Base-by-base conservation (phyloP, 2,888 invertebrate species). In the Andrena camellia region DNA sequence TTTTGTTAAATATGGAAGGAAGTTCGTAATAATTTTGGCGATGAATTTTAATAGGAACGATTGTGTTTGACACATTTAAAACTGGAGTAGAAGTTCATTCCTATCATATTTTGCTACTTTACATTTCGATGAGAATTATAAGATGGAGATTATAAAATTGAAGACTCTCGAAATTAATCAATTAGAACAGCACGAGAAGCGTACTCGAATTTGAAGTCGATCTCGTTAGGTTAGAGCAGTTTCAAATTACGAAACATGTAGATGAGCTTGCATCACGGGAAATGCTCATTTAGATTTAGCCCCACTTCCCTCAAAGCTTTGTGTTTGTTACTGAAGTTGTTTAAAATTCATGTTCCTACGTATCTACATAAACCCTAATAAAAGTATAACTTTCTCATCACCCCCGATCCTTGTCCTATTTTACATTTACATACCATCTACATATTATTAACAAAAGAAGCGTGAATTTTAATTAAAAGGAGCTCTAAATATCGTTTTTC, bases 311-410 rank as follows among this genome's bases (percentile, higher is more conserved):
- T 52, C 54, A 31, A 63, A 63, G 69, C 54, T 29, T 33, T 23
- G 57, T 73, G 62, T 76, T 76, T 76, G 75, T 76, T 69, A 62
- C 63, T 6, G 35, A 60, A 74, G n/a, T 54, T 59, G 52, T 78
- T 74, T 73, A 74, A 74, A 74, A 78, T 78, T 74, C 62, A 62
- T 62, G 67, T 68, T 50, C 0, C 17, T 20, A 42, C 60, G 66
- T 60, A 78, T 52, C 59, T 59, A 26, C 77, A 60, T 66, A 66
- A 77, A 48, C 29, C 48, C 33, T 33, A 66, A 77, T 29, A 72
- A 72, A 66, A 72, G 33, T 52, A 62, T 62, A 73, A 73, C 60
- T 74, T 66, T 29, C 35, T 33, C 74, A 74, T 74, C 72, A 48
- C 8, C 29, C 7, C 54, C 26, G 48, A 64, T 50, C 59, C 48